These are phyloP conservation scores for Apis mellifera DNA, from an alignment of 1,140 invertebrate genomes.

Conservation along the genomic window Amel_HAv3.1 CM009946.2:2688501-2689000, in stretches of 20 bases:
- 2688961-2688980: slow-evolving; percentile 23
- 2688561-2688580: neutral
- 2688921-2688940: too few relatives aligned
- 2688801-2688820: neutral
- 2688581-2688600: neutral
- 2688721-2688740: slow-evolving; percentile 4
- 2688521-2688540: neutral
- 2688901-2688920: neutral
- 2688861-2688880: neutral
- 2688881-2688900: neutral
- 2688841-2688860: neutral
- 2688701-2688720: neutral
- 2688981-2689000: neutral
- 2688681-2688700: slow-evolving; percentile 38
- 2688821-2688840: neutral
- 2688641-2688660: slow-evolving; percentile 42
- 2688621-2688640: slow-evolving; percentile 21
- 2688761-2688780: neutral
- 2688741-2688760: slow-evolving; percentile 23
- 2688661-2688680: slow-evolving; percentile 17
- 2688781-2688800: neutral
- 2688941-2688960: neutral
- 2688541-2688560: neutral
- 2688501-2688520: neutral
- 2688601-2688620: neutral